Evolutionary conservation across 2,888 invertebrate species (phyloP).

Genomic region (Graphium colonna): DNA sequence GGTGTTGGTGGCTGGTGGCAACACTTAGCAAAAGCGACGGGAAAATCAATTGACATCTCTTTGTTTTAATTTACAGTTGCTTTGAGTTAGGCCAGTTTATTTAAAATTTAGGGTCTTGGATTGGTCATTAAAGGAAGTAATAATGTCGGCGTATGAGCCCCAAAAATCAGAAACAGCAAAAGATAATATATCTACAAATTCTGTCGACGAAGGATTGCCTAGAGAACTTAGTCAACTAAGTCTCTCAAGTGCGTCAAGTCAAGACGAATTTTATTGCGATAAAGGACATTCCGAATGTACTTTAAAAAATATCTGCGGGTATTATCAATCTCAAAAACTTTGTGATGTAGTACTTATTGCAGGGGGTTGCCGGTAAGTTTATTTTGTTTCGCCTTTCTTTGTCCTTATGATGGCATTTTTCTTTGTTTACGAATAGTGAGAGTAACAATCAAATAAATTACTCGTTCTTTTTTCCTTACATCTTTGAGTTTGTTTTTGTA

Average conservation of each 20-base stretch:
- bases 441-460: background rate
- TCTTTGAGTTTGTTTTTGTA: too few relatives aligned
- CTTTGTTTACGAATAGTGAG: constrained; percentile 22
- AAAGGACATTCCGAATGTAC: constrained; percentile 90
- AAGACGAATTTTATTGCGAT: constrained; percentile 88
- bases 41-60: constrained; percentile 45
- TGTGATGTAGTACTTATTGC: constrained; percentile 94
- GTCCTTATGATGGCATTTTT: constrained; percentile 6
- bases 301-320: constrained; percentile 89
- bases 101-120: constrained; percentile 15
- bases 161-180: constrained; percentile 63
- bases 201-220: constrained; percentile 80
- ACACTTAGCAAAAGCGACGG: too few relatives aligned
- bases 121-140: constrained; percentile 30
- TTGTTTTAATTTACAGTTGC: constrained; percentile 48
- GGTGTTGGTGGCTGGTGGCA: too few relatives aligned
- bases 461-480: background rate
- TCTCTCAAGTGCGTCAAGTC: constrained; percentile 83
- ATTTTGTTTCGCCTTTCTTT: constrained; percentile 21
- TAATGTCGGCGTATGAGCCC: constrained; percentile 66
- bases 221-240: constrained; percentile 84
- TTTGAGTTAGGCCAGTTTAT: constrained; percentile 29
- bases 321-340: constrained; percentile 89
- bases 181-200: constrained; percentile 73
- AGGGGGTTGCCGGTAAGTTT: constrained; percentile 82